These are phyloP conservation scores for Oplegnathus fasciatus DNA, from an alignment of 2,113 vertebrate species.

Conservation along the genomic window DNA sequence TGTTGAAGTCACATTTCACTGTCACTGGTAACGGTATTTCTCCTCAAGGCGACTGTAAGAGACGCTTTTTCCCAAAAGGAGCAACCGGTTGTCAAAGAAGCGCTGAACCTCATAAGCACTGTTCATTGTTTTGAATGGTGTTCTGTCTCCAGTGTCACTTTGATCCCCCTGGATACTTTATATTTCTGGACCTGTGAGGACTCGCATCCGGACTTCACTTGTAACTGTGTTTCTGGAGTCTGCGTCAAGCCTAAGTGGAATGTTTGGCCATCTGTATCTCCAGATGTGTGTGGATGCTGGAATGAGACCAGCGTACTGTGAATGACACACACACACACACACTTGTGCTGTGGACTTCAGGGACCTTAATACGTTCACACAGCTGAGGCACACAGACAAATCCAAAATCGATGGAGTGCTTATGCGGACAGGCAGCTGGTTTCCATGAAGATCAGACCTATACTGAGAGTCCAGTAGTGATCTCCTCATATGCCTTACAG, in stretches of 20 bases:
- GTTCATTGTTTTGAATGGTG: not conserved
- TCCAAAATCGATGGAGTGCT: constrained; percentile 72
- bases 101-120: not conserved
- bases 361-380: constrained; percentile 20
- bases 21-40: not conserved
- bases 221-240: constrained; percentile 51
- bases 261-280: constrained; percentile 63
- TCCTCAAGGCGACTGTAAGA: not conserved
- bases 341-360: constrained; percentile 27
- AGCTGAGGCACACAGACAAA: too few relatives aligned
- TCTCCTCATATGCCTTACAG: constrained; percentile 68
- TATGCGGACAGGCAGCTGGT: constrained; percentile 49
- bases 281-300: constrained; percentile 65
- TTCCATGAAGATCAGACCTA: constrained; percentile 47
- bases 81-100: not conserved
- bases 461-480: constrained; percentile 64
- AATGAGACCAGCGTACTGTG: constrained; percentile 36
- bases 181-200: constrained; percentile 33
- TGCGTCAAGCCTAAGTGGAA: constrained; percentile 59
- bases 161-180: not conserved
- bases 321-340: constrained; percentile 50
- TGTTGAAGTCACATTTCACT: constrained; percentile 4
- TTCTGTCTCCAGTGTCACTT: constrained; percentile 11
- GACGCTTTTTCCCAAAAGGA: constrained; percentile 1
- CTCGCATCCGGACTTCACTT: constrained; percentile 8